A percentile compares a stretch with the other conserved stretches of the same genome.
Evolutionary conservation across 2,113 vertebrate species (phyloP).

Genomic region (Thalassarche chlororhynchos): DNA sequence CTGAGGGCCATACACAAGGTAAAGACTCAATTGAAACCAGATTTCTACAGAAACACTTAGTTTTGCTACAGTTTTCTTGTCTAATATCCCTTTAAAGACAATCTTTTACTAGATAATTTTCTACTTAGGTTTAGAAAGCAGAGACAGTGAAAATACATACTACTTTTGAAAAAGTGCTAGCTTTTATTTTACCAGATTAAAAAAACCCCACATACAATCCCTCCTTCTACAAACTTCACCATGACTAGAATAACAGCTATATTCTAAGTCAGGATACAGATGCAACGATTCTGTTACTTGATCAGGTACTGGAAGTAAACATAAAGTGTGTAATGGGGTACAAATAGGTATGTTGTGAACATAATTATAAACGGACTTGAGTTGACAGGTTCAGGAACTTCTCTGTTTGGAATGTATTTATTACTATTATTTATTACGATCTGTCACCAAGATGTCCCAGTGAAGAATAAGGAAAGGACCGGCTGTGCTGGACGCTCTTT

Average conservation of each 20-base stretch:
- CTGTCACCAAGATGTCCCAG: too few relatives aligned
- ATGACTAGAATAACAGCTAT: accelerated
- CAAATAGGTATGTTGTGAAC: accelerated
- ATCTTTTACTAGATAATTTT: neutral
- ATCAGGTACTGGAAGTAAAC: neutral
- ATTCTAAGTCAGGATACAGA: neutral
- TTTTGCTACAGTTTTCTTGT: neutral
- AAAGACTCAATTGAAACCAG: neutral
- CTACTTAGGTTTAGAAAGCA: neutral
- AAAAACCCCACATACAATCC: neutral
- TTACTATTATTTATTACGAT: accelerated
- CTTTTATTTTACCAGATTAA: neutral
- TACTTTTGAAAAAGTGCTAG: neutral
- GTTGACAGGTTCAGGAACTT: neutral
- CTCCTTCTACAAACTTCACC: neutral
- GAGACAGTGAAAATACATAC: neutral
- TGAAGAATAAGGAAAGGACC: accelerated
- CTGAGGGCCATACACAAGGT: neutral
- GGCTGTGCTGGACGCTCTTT: neutral
- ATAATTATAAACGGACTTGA: neutral
- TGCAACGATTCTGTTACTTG: too few relatives aligned
- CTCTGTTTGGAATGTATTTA: too few relatives aligned
- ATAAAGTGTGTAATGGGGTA: accelerated
- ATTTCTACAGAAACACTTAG: neutral
- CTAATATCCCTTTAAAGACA: neutral